These are phyloP conservation scores for Gymnarchus niloticus DNA, from an alignment of 2,113 vertebrate species.

Conservation along the genomic window DNA sequence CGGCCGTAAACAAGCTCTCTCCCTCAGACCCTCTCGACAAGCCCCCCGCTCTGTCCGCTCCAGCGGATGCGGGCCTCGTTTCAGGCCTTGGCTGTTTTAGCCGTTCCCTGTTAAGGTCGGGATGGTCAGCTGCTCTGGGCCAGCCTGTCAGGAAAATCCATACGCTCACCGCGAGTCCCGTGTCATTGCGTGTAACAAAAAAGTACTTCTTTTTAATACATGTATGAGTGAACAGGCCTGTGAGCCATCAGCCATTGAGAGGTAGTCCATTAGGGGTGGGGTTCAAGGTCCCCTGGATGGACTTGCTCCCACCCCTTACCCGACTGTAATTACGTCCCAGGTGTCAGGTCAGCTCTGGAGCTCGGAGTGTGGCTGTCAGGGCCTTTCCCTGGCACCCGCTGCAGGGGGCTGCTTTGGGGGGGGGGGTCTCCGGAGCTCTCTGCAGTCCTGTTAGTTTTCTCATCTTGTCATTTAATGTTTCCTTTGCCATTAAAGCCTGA, in stretches of 20 bases:
- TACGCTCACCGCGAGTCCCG: conserved; percentile 60
- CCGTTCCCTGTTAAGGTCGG: conserved; percentile 61
- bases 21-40: conserved; percentile 62
- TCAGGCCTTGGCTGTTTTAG: conserved; percentile 49
- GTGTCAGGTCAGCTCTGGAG: conserved; percentile 42
- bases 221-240: not conserved
- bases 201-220: not conserved
- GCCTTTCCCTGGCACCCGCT: not conserved
- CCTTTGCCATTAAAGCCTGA: conserved; percentile 39
- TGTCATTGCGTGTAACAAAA: conserved; percentile 51
- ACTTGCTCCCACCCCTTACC: conserved; percentile 37
- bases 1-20: conserved; percentile 72
- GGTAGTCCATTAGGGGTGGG: conserved; percentile 34
- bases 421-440: not conserved
- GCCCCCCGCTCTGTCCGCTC: conserved; percentile 63
- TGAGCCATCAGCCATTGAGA: conserved; percentile 34
- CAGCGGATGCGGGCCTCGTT: conserved; percentile 66
- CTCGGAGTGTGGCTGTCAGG: conserved; percentile 42
- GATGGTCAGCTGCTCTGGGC: conserved; percentile 25
- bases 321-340: conserved; percentile 53
- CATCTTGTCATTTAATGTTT: conserved; percentile 31
- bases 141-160: conserved; percentile 69
- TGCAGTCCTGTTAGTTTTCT: not conserved
- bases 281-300: not conserved
- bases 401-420: not conserved